These are phyloP conservation scores for Zootermopsis nevadensis DNA, from an alignment of 2,888 invertebrate species.

Conservation along the genomic window DNA sequence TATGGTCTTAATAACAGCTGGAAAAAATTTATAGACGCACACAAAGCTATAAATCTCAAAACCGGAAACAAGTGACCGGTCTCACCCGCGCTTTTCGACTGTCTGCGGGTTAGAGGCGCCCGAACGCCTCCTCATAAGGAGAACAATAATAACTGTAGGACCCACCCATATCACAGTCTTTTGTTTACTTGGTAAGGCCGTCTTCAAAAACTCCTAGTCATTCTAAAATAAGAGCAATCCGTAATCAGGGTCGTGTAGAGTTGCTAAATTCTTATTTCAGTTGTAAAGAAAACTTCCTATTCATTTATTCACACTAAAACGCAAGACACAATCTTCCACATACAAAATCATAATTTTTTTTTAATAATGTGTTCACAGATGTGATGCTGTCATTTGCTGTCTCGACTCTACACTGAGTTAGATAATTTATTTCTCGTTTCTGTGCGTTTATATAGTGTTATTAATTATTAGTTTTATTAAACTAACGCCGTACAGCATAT, in stretches of 20 bases:
- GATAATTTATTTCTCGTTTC: no score
- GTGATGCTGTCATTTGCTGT: no score
- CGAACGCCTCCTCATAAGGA: not conserved
- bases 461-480: no score
- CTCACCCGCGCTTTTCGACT: slow-evolving; percentile 1
- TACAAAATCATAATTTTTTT: no score
- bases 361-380: no score
- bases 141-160: not conserved
- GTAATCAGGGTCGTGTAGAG: not conserved
- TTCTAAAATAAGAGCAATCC: not conserved
- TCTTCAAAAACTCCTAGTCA: not conserved
- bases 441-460: no score
- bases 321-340: no score
- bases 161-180: slow-evolving; percentile 12
- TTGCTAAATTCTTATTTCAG: not conserved
- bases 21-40: not conserved
- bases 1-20: not conserved
- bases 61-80: not conserved
- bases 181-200: not conserved
- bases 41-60: not conserved
- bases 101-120: not conserved
- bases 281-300: no score
- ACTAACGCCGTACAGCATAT: no score
- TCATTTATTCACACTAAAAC: no score
- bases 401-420: no score